A percentile compares a stretch with the other conserved stretches of the same genome.
These are phyloP conservation scores for Lasioglossum lativentre DNA, from an alignment of 2,888 invertebrate genomes.

Conservation along the genomic window DNA sequence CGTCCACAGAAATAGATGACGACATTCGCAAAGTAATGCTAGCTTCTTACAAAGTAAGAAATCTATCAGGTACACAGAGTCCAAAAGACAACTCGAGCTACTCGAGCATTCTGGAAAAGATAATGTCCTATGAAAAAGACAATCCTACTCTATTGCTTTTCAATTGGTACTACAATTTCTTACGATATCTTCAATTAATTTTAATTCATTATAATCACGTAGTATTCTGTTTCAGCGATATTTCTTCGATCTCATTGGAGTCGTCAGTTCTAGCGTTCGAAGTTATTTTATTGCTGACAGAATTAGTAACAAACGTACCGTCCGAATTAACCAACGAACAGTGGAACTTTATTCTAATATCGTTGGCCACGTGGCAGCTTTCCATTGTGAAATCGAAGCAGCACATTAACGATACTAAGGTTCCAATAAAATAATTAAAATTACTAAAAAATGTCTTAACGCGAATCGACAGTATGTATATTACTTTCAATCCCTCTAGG, in stretches of 20 bases:
- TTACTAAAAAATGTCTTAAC: background rate
- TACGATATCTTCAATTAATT: slow-evolving; percentile 17
- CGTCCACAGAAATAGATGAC: slow-evolving; percentile 51
- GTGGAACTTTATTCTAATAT: slow-evolving; percentile 92
- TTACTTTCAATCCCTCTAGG: slow-evolving; percentile 48
- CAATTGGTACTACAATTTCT: slow-evolving; percentile 68
- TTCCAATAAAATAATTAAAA: slow-evolving; percentile 71
- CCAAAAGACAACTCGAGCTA: slow-evolving; percentile 53
- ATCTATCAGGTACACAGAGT: slow-evolving; percentile 49
- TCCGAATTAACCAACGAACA: slow-evolving; percentile 84
- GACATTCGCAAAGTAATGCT: slow-evolving; percentile 71
- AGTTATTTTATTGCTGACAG: slow-evolving; percentile 76
- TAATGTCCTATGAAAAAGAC: slow-evolving; percentile 69
- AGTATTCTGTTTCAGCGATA: slow-evolving; percentile 69
- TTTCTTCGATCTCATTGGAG: slow-evolving; percentile 73
- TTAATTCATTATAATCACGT: slow-evolving; percentile 5
- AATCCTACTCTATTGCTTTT: slow-evolving; percentile 70
- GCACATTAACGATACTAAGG: slow-evolving; percentile 86
- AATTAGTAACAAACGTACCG: slow-evolving; percentile 73
- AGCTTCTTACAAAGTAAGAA: slow-evolving; percentile 60
- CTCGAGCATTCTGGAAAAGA: slow-evolving; percentile 68
- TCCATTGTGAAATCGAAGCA: slow-evolving; percentile 84
- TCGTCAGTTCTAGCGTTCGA: slow-evolving; percentile 75
- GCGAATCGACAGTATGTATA: background rate
- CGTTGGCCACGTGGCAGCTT: slow-evolving; percentile 89